Evolutionary conservation across 2,888 invertebrate species (phyloP).

Genomic region (Dynastes maya): DNA sequence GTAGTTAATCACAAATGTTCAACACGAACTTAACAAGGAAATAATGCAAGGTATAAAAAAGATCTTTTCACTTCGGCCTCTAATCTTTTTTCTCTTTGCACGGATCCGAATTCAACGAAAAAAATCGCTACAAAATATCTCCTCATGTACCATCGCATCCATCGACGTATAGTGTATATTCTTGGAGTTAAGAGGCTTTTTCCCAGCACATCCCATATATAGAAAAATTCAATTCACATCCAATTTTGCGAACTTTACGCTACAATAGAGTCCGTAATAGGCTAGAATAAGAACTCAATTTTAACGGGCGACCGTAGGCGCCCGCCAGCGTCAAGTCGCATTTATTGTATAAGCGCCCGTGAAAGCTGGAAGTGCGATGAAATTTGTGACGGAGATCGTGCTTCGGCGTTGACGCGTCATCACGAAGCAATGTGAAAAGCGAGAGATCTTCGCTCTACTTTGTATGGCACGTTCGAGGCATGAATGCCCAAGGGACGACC

Average conservation of each 20-base stretch:
- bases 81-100: slow-evolving; percentile 37
- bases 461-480: neutral
- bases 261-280: slow-evolving; percentile 64
- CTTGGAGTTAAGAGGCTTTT: slow-evolving; percentile 52
- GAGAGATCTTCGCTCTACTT: slow-evolving; percentile 19
- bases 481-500: slow-evolving; percentile 39
- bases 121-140: slow-evolving; percentile 44
- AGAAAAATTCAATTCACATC: slow-evolving; percentile 66
- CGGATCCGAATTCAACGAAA: slow-evolving; percentile 25
- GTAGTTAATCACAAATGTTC: too few relatives aligned
- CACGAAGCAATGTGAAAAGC: neutral
- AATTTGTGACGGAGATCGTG: slow-evolving; percentile 35
- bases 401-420: neutral
- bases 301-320: slow-evolving; percentile 56
- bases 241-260: slow-evolving; percentile 67
- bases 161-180: slow-evolving; percentile 34
- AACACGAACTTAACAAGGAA: too few relatives aligned
- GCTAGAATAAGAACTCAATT: slow-evolving; percentile 64
- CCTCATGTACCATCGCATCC: slow-evolving; percentile 14
- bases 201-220: slow-evolving; percentile 54
- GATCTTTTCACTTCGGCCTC: slow-evolving; percentile 45
- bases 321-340: slow-evolving; percentile 28
- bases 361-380: slow-evolving; percentile 43
- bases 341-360: slow-evolving; percentile 42
- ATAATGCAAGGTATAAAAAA: neutral